Evolutionary conservation across 2,113 vertebrate species (phyloP), one percentile per base, ranked within the genome.

Genomic region (Triplophysa tibetana): DNA sequence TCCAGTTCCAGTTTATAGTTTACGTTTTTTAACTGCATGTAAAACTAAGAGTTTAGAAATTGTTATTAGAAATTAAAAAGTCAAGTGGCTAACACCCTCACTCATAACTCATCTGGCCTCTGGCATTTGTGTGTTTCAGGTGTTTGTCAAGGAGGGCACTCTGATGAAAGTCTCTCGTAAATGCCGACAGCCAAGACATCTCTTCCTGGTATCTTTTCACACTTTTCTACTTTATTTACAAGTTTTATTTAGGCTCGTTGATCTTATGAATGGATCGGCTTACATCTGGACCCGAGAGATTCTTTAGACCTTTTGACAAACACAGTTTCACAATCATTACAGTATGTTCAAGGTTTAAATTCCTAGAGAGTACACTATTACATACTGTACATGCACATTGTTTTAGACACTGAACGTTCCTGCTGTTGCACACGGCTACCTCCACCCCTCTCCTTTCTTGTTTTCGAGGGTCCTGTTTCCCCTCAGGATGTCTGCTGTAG

Each of bases 111-210:
- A n/a, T 48, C 43, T 61, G 45, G 21, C 24, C 68, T 83, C 54
- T 63, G 64, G 29, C 43, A 80, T 64, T 38, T 84, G 61, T 82
- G 23, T 84, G 10, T 83, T 73, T 26, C 91, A 99, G 98, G 89
- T 95, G 81, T 98, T 99, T 88, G 93, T 99, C 78, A 99, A 98
- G 86, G 97, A 99, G 87, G 98, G 97, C 77, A 97, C 96, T 0
- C 89, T 99, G 86, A 96, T 96, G 95, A 98, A 97, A 91, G 93
- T 98, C 75, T 95, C 94, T 68, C 93, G 95, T 69, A 97, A 95
- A 87, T 94, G 82, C 85, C 90, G 87, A 75, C 95, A 96, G 65
- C 96, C 97, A 72, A 93, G 97, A 10, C 96, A 98, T 85, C 92
- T 99, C 88, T 99, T 99, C 88, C 89, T 99, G 96, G 98, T 99